Conservation (phyloP, 1,140 invertebrate species). For the Cydia amplana region DNA sequence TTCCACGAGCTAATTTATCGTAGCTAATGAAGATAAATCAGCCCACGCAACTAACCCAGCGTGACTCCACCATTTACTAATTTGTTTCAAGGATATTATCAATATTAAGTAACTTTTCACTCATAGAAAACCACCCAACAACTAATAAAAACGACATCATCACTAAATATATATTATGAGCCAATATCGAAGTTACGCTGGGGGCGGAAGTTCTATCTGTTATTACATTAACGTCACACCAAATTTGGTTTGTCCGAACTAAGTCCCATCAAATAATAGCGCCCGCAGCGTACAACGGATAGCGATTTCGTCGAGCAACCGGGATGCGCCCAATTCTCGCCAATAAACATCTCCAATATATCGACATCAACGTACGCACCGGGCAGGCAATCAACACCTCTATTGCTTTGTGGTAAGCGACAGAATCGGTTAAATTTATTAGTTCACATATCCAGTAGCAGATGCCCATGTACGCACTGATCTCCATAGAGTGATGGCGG, state of each 20-base stretch:
- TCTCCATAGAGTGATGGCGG: slow-evolving; percentile 46
- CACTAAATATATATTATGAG: slow-evolving; percentile 16
- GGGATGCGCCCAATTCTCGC: slow-evolving; percentile 76
- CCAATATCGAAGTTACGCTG: slow-evolving; percentile 34
- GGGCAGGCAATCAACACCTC: slow-evolving; percentile 55
- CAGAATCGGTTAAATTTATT: slow-evolving; percentile 51
- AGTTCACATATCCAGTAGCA: slow-evolving; percentile 9
- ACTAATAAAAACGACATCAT: slow-evolving; percentile 2
- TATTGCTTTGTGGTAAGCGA: slow-evolving; percentile 49
- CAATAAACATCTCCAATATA: slow-evolving; percentile 70
- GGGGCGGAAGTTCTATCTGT: slow-evolving; percentile 46
- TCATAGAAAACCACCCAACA: not conserved
- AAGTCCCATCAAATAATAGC: slow-evolving; percentile 61
- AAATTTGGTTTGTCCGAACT: slow-evolving; percentile 54
- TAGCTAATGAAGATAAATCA: slow-evolving; percentile 25
- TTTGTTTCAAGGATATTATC: slow-evolving; percentile 1
- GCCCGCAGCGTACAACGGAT: slow-evolving; percentile 59
- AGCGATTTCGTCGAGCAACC: slow-evolving; percentile 72
- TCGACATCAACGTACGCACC: slow-evolving; percentile 51
- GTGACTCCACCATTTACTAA: not conserved
- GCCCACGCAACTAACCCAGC: not conserved
- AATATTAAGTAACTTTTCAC: slow-evolving; percentile 5
- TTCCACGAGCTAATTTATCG: slow-evolving; percentile 10
- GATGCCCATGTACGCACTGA: slow-evolving; percentile 43
- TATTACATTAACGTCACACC: slow-evolving; percentile 49